Evolutionary conservation across 2,797 vertebrate species (phyloP).

Genomic region (Typhlichthys subterraneus): DNA sequence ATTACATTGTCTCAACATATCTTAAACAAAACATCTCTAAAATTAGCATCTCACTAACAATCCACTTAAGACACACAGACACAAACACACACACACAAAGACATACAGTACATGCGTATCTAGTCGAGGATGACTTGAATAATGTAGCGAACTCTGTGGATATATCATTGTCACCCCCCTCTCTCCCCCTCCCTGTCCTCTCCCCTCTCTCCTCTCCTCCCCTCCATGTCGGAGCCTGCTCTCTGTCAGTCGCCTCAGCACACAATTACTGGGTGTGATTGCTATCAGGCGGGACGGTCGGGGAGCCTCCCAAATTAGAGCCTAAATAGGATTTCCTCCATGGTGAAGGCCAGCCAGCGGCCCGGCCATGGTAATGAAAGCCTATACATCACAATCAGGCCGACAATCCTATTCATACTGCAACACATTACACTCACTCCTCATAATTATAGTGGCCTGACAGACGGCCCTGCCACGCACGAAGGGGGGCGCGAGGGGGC

Average conservation of each 20-base stretch:
- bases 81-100: constrained; percentile 44
- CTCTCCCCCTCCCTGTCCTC: constrained; percentile 37
- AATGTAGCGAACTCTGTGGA: constrained; percentile 74
- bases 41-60: constrained; percentile 46
- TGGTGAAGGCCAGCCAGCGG: constrained; percentile 91
- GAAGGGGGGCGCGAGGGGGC: constrained; percentile 41
- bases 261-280: constrained; percentile 99
- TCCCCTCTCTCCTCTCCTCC: constrained; percentile 70
- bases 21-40: constrained; percentile 22
- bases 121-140: constrained; percentile 69
- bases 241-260: constrained; percentile 92
- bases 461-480: constrained; percentile 78
- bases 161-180: constrained; percentile 72
- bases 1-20: constrained; percentile 24
- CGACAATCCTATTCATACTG: constrained; percentile 95
- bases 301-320: constrained; percentile 99
- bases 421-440: constrained; percentile 90
- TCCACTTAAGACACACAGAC: constrained; percentile 9
- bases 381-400: constrained; percentile 99
- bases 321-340: constrained; percentile 99
- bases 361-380: constrained; percentile 99
- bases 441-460: constrained; percentile 86
- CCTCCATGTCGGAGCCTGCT: constrained; percentile 66
- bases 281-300: constrained; percentile 96
- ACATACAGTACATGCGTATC: constrained; percentile 4